Base-by-base conservation (phyloP, 1,140 invertebrate species). In the Orchesella cincta region DNA sequence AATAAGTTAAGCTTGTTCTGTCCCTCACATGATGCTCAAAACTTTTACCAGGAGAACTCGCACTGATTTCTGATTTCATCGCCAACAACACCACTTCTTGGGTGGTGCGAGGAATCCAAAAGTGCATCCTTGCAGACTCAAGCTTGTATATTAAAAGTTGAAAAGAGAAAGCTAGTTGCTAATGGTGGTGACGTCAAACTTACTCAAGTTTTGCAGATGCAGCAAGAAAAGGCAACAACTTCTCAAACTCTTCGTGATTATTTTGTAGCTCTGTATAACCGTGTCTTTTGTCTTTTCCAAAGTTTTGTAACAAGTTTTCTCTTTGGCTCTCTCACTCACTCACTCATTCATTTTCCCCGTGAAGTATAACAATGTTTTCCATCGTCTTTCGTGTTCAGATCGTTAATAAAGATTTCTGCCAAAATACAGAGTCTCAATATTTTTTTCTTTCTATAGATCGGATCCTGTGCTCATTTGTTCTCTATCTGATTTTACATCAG, bases 11-110 rank as follows among this genome's bases (percentile, higher is more conserved):
- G 39, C 39, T 46, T 46, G 8, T n/a, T n/a, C n/a, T n/a, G n/a
- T n/a, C n/a, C n/a, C n/a, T n/a, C n/a, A n/a, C n/a, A n/a, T n/a
- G n/a, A n/a, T n/a, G 33, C 62, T 16, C 8, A 8, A 62, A 62
- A 62, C 16, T 18, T 67, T 67, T 67, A 26, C 33, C 33, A 29
- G 5, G 29, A 8, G 28, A 2, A 8, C 62, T 67, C 31, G 29
- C 52, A 67, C 62, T 67, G 62, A 67, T 67, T 67, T 67, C 31
- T 33, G 62, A 67, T 67, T 67, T 67, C 62, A 67, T 67, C 26
- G 33, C 1, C 33, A 31, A 8, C 31, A 31, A n/a, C n/a, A n/a
- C n/a, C n/a, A n/a, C n/a, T n/a, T n/a, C n/a, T n/a, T n/a, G n/a
- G n/a, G n/a, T n/a, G n/a, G 39, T 20, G 39, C 20, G 39, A 12